phyloP scores from a whole-genome alignment of 2,888 invertebrate genomes.

The Acrobasis consociella region DNA sequence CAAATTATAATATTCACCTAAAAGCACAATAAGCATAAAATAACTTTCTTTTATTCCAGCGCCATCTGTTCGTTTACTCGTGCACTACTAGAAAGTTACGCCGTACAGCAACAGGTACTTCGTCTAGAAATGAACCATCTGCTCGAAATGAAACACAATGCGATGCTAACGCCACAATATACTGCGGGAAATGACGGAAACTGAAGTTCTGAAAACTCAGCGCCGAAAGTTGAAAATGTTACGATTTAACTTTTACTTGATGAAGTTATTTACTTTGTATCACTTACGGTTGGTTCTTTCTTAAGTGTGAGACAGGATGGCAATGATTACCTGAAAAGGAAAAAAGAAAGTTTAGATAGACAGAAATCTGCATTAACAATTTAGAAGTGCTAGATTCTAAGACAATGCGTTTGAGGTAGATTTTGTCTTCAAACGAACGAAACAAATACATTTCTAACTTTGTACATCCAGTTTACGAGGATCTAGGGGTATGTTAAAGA shows the following conservation, averaged over 20 bases:
- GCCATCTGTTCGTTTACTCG: constrained; percentile 45
- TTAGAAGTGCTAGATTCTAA: neutral
- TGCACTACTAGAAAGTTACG: constrained; percentile 35
- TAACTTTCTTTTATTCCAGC: constrained; percentile 33
- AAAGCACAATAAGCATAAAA: neutral
- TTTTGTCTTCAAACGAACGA: neutral
- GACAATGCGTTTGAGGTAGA: neutral
- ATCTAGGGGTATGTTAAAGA: no score
- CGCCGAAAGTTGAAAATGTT: neutral
- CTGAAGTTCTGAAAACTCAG: constrained; percentile 42
- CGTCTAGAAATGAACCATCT: constrained; percentile 43
- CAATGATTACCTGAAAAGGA: neutral
- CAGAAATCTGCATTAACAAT: neutral
- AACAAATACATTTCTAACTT: no score
- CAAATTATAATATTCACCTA: no score
- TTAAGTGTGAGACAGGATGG: neutral
- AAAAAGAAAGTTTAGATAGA: neutral
- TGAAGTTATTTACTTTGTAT: neutral
- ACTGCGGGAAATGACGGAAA: constrained; percentile 37
- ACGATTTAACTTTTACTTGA: neutral
- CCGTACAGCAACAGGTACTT: constrained; percentile 26
- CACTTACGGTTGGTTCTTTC: neutral
- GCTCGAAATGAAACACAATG: constrained; percentile 28
- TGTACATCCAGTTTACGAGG: no score
- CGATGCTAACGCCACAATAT: constrained; percentile 46